A percentile compares a stretch with the other conserved stretches of the same genome.
Conservation (phyloP, 2,113 vertebrate genomes). For the Rafetus swinhoei region DNA sequence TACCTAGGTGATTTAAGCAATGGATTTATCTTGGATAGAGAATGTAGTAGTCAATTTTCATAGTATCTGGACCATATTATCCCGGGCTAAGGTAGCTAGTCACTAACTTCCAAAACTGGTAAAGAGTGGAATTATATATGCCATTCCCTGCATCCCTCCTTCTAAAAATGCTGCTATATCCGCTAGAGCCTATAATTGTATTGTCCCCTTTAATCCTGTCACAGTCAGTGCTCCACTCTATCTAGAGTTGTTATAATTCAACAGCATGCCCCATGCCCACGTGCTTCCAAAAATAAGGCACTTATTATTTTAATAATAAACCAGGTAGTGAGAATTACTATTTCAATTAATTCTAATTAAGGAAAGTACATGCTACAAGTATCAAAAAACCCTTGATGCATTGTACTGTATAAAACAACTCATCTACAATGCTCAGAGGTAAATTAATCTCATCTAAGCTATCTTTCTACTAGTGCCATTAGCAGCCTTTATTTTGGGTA, state of each 20-base stretch:
- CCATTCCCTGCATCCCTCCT: background rate
- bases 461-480: background rate
- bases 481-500: background rate
- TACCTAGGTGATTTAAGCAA: background rate
- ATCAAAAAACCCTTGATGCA: background rate
- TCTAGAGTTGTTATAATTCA: background rate
- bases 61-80: background rate
- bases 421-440: background rate
- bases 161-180: background rate
- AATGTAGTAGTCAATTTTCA: background rate
- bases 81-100: background rate
- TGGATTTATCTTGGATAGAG: background rate
- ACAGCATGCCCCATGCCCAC: background rate
- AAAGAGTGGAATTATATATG: background rate
- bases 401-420: background rate
- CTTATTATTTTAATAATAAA: background rate
- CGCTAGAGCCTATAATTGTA: background rate
- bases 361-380: background rate
- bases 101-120: background rate
- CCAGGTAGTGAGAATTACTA: background rate
- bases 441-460: background rate
- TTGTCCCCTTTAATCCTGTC: background rate
- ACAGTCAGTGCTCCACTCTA: background rate
- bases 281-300: background rate
- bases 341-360: constrained; percentile 22